Evolutionary conservation across 1,140 invertebrate species (phyloP).

Genomic region (Oryctes rhinoceros): DNA sequence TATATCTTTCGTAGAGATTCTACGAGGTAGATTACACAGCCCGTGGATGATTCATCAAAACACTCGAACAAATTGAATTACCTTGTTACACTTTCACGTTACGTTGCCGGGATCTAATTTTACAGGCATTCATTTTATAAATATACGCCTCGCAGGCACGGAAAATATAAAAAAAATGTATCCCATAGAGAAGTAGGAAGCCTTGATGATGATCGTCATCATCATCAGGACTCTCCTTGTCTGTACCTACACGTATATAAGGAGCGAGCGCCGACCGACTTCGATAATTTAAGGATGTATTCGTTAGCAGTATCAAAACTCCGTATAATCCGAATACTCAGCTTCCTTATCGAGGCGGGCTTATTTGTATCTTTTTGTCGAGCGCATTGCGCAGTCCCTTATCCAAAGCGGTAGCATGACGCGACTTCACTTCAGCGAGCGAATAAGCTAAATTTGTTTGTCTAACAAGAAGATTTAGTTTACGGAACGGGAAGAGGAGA

Average conservation of each 20-base stretch:
- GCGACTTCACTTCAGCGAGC: not conserved
- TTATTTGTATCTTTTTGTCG: too few relatives aligned
- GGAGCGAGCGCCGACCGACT: not conserved
- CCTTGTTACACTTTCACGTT: not conserved
- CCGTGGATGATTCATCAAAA: not conserved
- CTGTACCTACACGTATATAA: not conserved
- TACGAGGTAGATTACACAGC: not conserved
- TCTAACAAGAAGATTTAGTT: constrained; percentile 17
- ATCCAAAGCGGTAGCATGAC: too few relatives aligned
- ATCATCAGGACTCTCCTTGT: not conserved
- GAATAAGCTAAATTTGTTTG: constrained; percentile 15
- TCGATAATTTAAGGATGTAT: not conserved
- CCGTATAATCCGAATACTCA: not conserved
- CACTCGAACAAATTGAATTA: constrained; percentile 12
- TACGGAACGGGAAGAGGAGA: not conserved
- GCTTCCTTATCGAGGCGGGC: not conserved
- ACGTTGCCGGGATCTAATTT: not conserved
- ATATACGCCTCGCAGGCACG: not conserved
- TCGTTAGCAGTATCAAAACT: constrained; percentile 13
- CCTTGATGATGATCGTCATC: not conserved
- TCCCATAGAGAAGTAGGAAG: not conserved
- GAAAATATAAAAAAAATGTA: not conserved
- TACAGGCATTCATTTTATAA: not conserved
- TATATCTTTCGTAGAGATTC: not conserved
- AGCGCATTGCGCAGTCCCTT: too few relatives aligned